Evolutionary conservation across 2,888 invertebrate genomes (phyloP).

Genomic region (Andrena bucephala): DNA sequence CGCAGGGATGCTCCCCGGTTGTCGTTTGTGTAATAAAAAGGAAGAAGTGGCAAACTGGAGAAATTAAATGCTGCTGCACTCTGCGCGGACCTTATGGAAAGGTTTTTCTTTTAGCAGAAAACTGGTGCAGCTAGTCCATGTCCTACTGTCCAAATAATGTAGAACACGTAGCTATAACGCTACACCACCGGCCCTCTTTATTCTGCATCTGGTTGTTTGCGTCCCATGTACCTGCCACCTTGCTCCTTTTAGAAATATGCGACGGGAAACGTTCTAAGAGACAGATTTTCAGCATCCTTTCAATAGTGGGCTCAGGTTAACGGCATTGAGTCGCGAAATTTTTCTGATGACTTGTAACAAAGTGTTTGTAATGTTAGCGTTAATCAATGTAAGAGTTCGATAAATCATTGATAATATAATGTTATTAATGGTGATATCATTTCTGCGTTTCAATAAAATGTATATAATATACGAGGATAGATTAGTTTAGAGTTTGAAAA

Average conservation of each 20-base stretch:
- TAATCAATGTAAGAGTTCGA: too few relatives aligned
- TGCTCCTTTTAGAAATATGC: conserved; percentile 23
- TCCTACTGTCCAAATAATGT: conserved; percentile 41
- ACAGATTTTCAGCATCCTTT: conserved; percentile 1
- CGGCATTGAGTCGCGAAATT: too few relatives aligned
- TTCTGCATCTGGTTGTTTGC: conserved; percentile 26
- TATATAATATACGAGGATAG: too few relatives aligned
- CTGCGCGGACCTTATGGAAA: conserved; percentile 3
- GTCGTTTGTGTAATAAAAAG: not conserved
- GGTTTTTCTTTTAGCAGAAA: conserved; percentile 18
- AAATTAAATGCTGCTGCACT: conserved; percentile 20
- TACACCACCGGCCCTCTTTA: conserved; percentile 12
- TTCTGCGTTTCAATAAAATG: too few relatives aligned
- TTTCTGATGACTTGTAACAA: too few relatives aligned
- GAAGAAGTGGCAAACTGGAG: not conserved
- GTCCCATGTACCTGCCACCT: conserved; percentile 32
- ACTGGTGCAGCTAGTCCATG: conserved; percentile 19
- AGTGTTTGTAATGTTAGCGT: too few relatives aligned
- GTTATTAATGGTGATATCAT: too few relatives aligned
- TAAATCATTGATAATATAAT: too few relatives aligned
- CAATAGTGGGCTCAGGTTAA: not conserved
- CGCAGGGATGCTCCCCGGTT: not conserved
- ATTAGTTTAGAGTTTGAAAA: too few relatives aligned
- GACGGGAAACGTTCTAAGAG: conserved; percentile 22
- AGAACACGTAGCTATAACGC: conserved; percentile 14